These are phyloP conservation scores for Erynnis tages DNA, from an alignment of 2,888 invertebrate genomes.

Conservation along the genomic window DNA sequence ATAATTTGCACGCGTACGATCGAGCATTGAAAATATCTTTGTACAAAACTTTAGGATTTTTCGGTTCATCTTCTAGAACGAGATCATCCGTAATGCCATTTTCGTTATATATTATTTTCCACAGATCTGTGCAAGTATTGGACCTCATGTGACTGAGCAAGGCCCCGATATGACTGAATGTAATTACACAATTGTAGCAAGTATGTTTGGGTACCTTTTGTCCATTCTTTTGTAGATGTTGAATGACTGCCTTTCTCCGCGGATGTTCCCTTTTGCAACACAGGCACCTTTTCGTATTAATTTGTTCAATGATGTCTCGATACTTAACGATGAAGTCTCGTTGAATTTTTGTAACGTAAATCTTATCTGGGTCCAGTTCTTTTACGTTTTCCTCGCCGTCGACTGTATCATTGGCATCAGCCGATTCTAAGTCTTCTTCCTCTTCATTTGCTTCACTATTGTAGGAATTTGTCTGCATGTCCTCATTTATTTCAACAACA, in stretches of 20 bases:
- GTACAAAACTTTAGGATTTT: constrained; percentile 63
- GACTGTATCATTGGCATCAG: constrained; percentile 51
- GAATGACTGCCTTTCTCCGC: constrained; percentile 76
- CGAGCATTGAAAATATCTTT: constrained; percentile 77
- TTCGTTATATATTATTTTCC: constrained; percentile 76
- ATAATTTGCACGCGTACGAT: constrained; percentile 75
- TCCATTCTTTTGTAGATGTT: constrained; percentile 78
- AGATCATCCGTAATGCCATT: constrained; percentile 73
- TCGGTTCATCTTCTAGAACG: constrained; percentile 67
- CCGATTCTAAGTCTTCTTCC: constrained; percentile 49
- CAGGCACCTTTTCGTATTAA: constrained; percentile 73
- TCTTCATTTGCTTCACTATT: constrained; percentile 63
- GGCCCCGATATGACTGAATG: constrained; percentile 78
- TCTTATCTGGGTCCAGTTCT: constrained; percentile 62
- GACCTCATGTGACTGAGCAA: constrained; percentile 77
- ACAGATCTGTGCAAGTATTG: constrained; percentile 72
- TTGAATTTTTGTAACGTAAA: constrained; percentile 69
- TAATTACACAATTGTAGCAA: constrained; percentile 83
- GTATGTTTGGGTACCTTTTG: constrained; percentile 83
- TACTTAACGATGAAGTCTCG: constrained; percentile 70
- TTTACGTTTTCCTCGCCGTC: constrained; percentile 45
- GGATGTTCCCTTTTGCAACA: constrained; percentile 75
- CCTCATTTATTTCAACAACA: constrained; percentile 74
- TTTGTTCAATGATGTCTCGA: constrained; percentile 72
- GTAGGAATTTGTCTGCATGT: constrained; percentile 59